Evolutionary conservation across 2,797 vertebrate genomes (phyloP).

Genomic region (Threskiornis aethiopicus): DNA sequence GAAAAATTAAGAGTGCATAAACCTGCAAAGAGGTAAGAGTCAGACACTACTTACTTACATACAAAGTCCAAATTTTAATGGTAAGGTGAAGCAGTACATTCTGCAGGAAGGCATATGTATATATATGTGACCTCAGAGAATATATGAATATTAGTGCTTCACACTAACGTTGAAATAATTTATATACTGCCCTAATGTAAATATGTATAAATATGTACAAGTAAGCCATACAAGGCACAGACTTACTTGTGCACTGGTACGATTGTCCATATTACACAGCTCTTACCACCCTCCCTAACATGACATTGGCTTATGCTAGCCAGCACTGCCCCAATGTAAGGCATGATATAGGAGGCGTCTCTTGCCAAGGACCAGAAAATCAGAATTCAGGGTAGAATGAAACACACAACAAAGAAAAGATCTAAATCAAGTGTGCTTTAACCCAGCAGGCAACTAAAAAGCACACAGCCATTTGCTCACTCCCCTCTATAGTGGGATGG

Average conservation of each 20-base stretch:
- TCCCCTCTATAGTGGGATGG: too few relatives aligned
- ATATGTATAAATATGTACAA: neutral
- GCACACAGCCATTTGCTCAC: too few relatives aligned
- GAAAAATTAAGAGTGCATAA: neutral
- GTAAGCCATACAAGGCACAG: neutral
- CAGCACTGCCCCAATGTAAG: neutral
- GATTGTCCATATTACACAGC: neutral
- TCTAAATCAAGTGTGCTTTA: neutral
- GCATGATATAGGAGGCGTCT: neutral
- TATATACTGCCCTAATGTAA: neutral
- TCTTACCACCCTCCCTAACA: neutral
- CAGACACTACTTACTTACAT: neutral
- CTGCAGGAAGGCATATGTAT: neutral
- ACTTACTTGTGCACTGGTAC: rapidly evolving
- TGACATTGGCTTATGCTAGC: rapidly evolving
- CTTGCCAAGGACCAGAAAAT: neutral
- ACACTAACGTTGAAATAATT: neutral
- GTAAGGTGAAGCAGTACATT: neutral
- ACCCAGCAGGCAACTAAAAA: too few relatives aligned
- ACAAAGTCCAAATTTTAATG: neutral
- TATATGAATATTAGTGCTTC: neutral
- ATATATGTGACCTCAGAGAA: neutral
- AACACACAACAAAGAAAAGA: neutral
- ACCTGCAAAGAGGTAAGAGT: neutral
- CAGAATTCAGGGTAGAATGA: neutral